phyloP scores from a whole-genome alignment of 1,140 invertebrate genomes.

The Neuroterus valhalla region DNA sequence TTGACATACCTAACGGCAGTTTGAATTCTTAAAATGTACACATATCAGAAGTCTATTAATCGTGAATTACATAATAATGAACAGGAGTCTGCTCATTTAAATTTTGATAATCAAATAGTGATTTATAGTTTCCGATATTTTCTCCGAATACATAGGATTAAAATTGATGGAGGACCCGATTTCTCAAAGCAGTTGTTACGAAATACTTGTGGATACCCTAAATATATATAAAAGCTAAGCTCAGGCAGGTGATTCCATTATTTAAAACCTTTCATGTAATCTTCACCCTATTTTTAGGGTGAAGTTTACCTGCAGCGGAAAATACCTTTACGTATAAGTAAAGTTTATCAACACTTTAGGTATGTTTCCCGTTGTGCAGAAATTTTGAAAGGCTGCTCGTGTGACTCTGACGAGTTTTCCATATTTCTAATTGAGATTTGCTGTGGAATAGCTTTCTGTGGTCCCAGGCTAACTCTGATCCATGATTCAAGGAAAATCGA shows the following conservation, averaged over 20 bases:
- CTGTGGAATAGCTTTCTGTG: too few relatives aligned
- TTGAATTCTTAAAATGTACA: neutral
- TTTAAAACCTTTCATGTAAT: neutral
- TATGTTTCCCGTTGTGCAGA: too few relatives aligned
- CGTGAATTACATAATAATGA: constrained; percentile 2
- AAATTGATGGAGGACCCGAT: neutral
- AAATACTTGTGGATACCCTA: neutral
- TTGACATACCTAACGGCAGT: neutral
- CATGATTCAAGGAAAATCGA: too few relatives aligned
- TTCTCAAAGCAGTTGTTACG: constrained; percentile 1
- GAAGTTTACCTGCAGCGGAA: too few relatives aligned
- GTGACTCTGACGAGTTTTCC: too few relatives aligned
- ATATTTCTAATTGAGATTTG: too few relatives aligned
- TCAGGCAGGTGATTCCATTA: constrained; percentile 2
- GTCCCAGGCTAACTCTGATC: too few relatives aligned
- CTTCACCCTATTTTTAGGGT: too few relatives aligned
- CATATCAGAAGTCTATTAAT: neutral
- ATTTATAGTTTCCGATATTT: constrained; percentile 1
- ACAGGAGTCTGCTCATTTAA: neutral
- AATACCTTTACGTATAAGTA: too few relatives aligned
- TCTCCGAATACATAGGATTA: constrained; percentile 5
- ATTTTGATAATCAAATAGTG: constrained; percentile 12
- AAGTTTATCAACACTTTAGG: too few relatives aligned
- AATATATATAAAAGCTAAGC: neutral
- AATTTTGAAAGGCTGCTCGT: too few relatives aligned